Evolutionary conservation across 2,113 vertebrate species (phyloP).

Genomic region (Hydrochoerus hydrochaeris): DNA sequence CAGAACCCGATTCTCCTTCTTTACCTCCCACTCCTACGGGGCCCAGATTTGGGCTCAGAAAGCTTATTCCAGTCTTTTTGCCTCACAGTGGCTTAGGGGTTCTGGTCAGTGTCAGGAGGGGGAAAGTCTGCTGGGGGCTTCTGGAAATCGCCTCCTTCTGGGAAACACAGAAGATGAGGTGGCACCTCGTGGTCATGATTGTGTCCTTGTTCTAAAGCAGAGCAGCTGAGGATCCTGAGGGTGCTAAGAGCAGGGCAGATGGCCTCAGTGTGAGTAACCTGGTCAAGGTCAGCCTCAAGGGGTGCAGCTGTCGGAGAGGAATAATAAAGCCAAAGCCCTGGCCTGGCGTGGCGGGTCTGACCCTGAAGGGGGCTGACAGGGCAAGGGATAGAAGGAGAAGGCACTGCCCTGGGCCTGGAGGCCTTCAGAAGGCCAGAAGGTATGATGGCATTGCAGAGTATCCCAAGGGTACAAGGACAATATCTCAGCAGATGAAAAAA

Average conservation of each 20-base stretch:
- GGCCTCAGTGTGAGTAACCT: not conserved
- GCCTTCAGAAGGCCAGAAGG: not conserved
- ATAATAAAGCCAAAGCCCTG: not conserved
- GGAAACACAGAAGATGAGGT: not conserved
- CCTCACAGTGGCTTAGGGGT: not conserved
- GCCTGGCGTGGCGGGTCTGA: accelerated
- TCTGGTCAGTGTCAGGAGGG: not conserved
- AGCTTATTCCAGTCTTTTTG: not conserved
- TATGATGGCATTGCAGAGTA: not conserved
- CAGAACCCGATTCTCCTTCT: not conserved
- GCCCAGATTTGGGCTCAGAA: not conserved
- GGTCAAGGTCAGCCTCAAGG: not conserved
- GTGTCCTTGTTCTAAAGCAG: too few species aligned
- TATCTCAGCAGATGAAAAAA: not conserved
- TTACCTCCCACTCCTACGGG: too few species aligned
- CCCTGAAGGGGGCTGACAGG: not conserved
- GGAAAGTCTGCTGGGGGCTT: not conserved
- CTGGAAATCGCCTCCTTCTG: not conserved
- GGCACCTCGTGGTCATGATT: not conserved
- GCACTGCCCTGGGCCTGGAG: not conserved
- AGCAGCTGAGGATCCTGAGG: not conserved
- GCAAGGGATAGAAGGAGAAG: not conserved
- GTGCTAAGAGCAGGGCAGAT: not conserved
- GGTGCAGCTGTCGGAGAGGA: not conserved
- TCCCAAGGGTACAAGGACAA: accelerated